Evolutionary conservation across 2,888 invertebrate species (phyloP), one percentile per base, ranked within the genome.

Genomic region (Lithophane leautieri): DNA sequence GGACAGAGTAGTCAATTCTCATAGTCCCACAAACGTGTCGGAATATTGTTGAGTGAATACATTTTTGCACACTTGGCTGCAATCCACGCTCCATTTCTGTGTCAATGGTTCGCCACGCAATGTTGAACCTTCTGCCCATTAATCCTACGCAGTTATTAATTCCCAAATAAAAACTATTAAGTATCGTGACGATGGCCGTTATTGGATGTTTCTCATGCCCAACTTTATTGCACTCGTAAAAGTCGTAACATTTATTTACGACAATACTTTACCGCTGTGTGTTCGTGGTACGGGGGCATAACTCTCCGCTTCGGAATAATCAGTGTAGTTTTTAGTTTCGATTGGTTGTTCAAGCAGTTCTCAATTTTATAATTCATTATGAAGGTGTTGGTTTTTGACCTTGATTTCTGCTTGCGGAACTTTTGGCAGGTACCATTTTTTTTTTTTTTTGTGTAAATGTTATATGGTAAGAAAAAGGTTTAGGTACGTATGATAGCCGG

Each of bases 211-310:
- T 88, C 87, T 85, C 87, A 82, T 86, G 80, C 78, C 89, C 86
- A 84, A 89, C 87, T 92, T 91, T 91, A 92, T 91, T 85, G 84
- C 86, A 82, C 84, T 90, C 89, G 84, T 90, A 86, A 88, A 86
- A 79, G 82, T 82, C 82, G 71, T 84, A 79, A 82, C 84, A 72
- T 82, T 86, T 87, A 92, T 92, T 92, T 92, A 92, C 89, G 85
- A 89, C 83, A 75, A 86, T 91, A 90, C 91, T 92, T 91, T 87
- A 87, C 79, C 88, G 84, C 82, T 79, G 84, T 88, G 87, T 86
- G 81, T 90, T 90, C 89, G 90, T 91, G 89, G 90, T 82, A 84
- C 61, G 70, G 67, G 68, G 47, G 78, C 72, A 89, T 90, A 90
- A 89, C 89, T 88, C 90, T 84, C 75, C 79, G 79, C 67, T 84